Evolutionary conservation across 1,140 invertebrate species (phyloP), one percentile per base, ranked within the genome.

Genomic region (Carcinoscorpius rotundicauda): DNA sequence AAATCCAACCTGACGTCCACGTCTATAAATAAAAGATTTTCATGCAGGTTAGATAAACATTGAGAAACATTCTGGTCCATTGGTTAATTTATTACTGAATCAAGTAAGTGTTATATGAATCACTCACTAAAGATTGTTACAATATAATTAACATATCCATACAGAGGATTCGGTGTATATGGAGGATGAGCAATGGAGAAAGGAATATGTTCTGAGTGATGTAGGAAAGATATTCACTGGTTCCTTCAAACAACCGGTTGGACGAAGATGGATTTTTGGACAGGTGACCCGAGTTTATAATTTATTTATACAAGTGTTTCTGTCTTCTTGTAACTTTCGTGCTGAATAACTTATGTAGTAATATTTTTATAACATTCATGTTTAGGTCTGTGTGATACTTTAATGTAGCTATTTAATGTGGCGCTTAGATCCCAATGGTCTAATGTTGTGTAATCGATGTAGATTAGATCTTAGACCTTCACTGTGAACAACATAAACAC

Each of bases 211-310:
- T 0, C 74, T 93, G 73, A 84, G 85, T 66, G 91, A 95, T 66
- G 86, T 86, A 4, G 93, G 93, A 0, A 76, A 94, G 4, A 92
- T 97, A 72, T 97, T 87, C 84, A 82, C 90, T 64, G 93, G 93
- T 5, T 91, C 86, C 8, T 82, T 88, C 71, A 91, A 89, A 71
- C 80, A 86, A 4, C 81, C 91, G 68, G 82, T 87, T 67, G 88
- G 89, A 0, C 83, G 85, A 1, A 85, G 91, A 0, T 97, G 93
- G 93, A 91, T 91, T 71, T 93, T 88, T 73, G 86, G 87, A 0
- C 93, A 96, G 53, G 67, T 69, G 57, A 61, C n/a, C 4, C 5
- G 5, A 62, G 29, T 4, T 52, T 52, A n/a, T 53, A 49, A 8
- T 62, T 29, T 29, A 29, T 29, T 29, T 29, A 29, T 1, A 29